Evolutionary conservation across 1,140 invertebrate species (phyloP).

Genomic region (Rhopalosiphum maidis): DNA sequence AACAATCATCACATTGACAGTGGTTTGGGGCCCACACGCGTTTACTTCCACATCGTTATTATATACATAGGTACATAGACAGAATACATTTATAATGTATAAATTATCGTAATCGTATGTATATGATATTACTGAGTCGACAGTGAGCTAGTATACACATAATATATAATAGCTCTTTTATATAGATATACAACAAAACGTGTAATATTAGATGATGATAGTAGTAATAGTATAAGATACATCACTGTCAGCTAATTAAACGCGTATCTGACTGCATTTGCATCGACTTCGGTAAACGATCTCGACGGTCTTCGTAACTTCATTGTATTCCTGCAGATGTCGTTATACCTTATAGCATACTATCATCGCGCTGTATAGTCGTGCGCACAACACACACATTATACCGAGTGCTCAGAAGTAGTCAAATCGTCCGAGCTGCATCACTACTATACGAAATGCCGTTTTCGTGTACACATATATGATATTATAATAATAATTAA

Average conservation of each 20-base stretch:
- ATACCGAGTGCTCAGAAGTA: neutral
- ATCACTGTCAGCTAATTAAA: conserved; percentile 56
- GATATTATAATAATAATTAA: neutral
- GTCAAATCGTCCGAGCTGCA: neutral
- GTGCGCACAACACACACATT: neutral
- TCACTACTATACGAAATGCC: neutral
- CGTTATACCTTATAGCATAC: neutral
- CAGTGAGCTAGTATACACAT: neutral
- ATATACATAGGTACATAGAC: neutral
- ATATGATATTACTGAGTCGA: neutral
- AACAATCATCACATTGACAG: neutral
- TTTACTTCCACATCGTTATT: neutral
- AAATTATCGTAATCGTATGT: neutral
- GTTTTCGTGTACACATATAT: too few species aligned
- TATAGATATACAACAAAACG: neutral
- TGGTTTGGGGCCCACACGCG: conserved; percentile 23
- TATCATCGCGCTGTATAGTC: neutral
- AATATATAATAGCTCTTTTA: neutral
- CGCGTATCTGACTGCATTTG: conserved; percentile 34
- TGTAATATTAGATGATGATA: neutral
- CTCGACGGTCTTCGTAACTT: conserved; percentile 25
- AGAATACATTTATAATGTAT: conserved; percentile 27
- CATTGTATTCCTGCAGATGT: conserved; percentile 19
- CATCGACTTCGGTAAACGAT: conserved; percentile 39
- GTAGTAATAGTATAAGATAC: conserved; percentile 24